phyloP scores from a whole-genome alignment of 2,888 invertebrate species.

The Halocaridina rubra region DNA sequence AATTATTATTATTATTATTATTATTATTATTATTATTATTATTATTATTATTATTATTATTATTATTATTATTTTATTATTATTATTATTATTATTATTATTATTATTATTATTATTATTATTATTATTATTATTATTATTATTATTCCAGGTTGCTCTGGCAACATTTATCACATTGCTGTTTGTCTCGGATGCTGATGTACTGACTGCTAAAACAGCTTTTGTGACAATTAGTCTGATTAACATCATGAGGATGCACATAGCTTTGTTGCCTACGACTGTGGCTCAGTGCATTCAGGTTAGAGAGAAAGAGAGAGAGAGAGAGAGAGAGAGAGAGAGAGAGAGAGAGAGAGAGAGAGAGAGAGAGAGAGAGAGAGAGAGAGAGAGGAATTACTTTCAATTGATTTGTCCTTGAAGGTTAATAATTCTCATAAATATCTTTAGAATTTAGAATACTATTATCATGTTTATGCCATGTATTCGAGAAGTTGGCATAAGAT shows the following conservation, averaged over 20 bases:
- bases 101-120: neutral
- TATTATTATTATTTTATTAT: neutral
- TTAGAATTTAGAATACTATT: no score
- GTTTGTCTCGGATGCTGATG: slow-evolving; percentile 73
- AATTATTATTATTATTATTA: neutral
- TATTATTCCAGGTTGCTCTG: slow-evolving; percentile 41
- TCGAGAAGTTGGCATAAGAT: no score
- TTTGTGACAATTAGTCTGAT: slow-evolving; percentile 90
- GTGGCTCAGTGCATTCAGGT: slow-evolving; percentile 67
- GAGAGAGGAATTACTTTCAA: no score
- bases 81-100: neutral
- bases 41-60: neutral
- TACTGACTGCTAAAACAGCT: slow-evolving; percentile 82
- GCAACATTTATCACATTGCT: slow-evolving; percentile 46
- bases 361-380: no score
- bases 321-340: no score
- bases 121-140: neutral
- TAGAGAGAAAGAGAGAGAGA: no score
- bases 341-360: no score
- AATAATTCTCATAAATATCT: no score
- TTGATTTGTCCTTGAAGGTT: no score
- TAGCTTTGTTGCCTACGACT: slow-evolving; percentile 68
- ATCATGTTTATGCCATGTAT: no score
- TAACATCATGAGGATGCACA: slow-evolving; percentile 86
- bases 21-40: neutral